phyloP scores from a whole-genome alignment of 2,888 invertebrate species.

The Rhamnusium bicolor region DNA sequence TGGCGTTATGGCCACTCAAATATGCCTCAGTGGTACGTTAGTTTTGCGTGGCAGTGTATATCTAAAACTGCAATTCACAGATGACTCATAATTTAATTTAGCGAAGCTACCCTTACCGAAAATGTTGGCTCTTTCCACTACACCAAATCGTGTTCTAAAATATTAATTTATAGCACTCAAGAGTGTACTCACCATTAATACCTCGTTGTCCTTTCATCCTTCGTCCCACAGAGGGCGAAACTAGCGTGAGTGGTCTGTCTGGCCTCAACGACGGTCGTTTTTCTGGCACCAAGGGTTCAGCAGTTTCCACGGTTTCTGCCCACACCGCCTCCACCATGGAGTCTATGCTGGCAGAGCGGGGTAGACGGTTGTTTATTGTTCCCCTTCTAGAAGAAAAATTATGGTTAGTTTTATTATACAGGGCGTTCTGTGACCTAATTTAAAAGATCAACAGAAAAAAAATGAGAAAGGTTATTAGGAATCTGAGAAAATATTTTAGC shows the following conservation, averaged over 20 bases:
- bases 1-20: too few relatives aligned
- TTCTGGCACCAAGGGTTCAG: slow-evolving; percentile 56
- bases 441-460: background rate
- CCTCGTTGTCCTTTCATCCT: slow-evolving; percentile 84
- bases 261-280: slow-evolving; percentile 71
- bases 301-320: slow-evolving; percentile 69
- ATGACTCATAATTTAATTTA: too few relatives aligned
- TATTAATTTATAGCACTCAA: background rate
- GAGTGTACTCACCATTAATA: slow-evolving; percentile 77
- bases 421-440: too few relatives aligned
- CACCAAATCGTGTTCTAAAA: background rate
- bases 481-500: too few relatives aligned
- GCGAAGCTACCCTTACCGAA: background rate
- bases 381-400: slow-evolving; percentile 71
- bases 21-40: too few relatives aligned
- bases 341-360: slow-evolving; percentile 87
- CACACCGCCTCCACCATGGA: slow-evolving; percentile 83
- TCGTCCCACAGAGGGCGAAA: slow-evolving; percentile 84
- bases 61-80: too few relatives aligned
- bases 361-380: slow-evolving; percentile 72
- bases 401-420: background rate
- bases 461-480: too few relatives aligned
- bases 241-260: slow-evolving; percentile 75
- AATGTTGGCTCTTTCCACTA: background rate
- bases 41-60: too few relatives aligned